phyloP scores from a whole-genome alignment of 1,140 invertebrate genomes.

The Ips nitidus region DNA sequence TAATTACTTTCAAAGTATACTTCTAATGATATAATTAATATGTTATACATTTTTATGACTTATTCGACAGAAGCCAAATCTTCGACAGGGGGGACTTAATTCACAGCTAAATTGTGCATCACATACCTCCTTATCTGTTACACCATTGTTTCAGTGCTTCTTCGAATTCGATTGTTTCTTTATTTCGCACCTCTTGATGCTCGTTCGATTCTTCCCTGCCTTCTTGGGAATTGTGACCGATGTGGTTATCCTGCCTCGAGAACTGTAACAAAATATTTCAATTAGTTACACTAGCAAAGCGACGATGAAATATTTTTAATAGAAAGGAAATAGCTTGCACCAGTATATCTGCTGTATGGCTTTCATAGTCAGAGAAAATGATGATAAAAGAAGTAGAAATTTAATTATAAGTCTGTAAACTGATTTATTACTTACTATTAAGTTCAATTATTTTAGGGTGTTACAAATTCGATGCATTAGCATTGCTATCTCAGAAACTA shows the following conservation, averaged over 20 bases:
- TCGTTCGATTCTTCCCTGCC: constrained; percentile 50
- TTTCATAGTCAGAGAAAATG: too few relatives aligned
- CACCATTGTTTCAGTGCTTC: constrained; percentile 70
- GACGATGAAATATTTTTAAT: too few relatives aligned
- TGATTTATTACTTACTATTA: too few relatives aligned
- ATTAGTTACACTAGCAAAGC: too few relatives aligned
- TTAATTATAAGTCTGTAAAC: too few relatives aligned
- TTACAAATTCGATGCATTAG: too few relatives aligned
- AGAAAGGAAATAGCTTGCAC: too few relatives aligned
- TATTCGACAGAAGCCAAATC: neutral
- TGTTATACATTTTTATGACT: neutral
- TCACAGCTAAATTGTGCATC: neutral
- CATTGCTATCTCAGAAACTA: too few relatives aligned
- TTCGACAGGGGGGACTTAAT: neutral
- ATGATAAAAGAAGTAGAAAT: too few relatives aligned
- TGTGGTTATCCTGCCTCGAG: constrained; percentile 32
- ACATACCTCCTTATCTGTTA: constrained; percentile 59
- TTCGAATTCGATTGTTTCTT: constrained; percentile 62
- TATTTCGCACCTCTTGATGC: constrained; percentile 55
- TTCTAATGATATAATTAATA: neutral
- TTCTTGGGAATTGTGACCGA: constrained; percentile 17
- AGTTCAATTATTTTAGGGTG: too few relatives aligned
- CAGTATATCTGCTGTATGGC: too few relatives aligned
- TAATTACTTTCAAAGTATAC: neutral
- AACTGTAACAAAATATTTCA: constrained; percentile 28